phyloP scores from a whole-genome alignment of 2,888 invertebrate species.

The Meghimatium bilineatum region DNA sequence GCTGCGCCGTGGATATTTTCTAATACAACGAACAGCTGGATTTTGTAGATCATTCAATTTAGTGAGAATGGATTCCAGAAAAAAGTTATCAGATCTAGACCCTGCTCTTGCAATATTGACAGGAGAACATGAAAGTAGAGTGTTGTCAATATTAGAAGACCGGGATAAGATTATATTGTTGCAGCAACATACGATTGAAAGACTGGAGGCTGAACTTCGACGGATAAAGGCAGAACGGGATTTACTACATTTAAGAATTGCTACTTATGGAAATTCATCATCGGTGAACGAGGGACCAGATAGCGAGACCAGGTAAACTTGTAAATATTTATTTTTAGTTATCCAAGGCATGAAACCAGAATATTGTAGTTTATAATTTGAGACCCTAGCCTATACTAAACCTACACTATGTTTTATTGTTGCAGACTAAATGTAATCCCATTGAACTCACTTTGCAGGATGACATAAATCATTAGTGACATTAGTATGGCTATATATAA shows the following conservation, averaged over 20 bases:
- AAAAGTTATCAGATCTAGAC: constrained; percentile 35
- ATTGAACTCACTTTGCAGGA: too few species aligned
- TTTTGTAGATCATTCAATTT: not conserved
- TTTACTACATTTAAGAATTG: constrained; percentile 34
- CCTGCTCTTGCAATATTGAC: constrained; percentile 5
- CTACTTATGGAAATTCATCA: not conserved
- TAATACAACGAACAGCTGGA: not conserved
- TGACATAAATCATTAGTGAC: too few species aligned
- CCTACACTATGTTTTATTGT: too few species aligned
- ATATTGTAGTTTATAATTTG: too few species aligned
- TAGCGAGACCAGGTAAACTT: not conserved
- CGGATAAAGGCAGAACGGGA: constrained; percentile 44
- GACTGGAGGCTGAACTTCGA: constrained; percentile 44
- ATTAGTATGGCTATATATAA: too few species aligned
- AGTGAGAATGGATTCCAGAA: constrained; percentile 31
- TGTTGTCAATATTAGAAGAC: constrained; percentile 47
- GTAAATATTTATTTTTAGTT: not conserved
- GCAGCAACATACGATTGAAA: constrained; percentile 47
- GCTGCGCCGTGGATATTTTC: not conserved
- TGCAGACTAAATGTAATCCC: too few species aligned
- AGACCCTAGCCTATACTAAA: too few species aligned
- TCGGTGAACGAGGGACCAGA: not conserved
- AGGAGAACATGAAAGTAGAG: constrained; percentile 18
- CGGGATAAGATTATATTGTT: constrained; percentile 50
- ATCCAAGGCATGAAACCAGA: too few species aligned